These are phyloP conservation scores for Melanotaenia maccullochi DNA, from an alignment of 2,797 vertebrate genomes.

Conservation along the genomic window DNA sequence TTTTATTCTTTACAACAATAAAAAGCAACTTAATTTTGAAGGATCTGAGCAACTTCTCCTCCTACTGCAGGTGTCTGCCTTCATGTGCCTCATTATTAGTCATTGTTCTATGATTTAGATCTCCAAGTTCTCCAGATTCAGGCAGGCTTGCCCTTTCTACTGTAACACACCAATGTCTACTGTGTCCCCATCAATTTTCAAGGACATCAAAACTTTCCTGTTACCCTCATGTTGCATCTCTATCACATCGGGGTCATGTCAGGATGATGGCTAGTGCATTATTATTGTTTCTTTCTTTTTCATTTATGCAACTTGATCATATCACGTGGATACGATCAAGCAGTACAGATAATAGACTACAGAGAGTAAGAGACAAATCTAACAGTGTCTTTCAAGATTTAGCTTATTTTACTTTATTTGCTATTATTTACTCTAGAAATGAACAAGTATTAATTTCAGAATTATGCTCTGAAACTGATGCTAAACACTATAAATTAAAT, in stretches of 20 bases:
- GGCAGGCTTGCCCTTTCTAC: not conserved
- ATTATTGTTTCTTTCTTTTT: not conserved
- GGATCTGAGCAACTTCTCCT: not conserved
- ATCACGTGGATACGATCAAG: not conserved
- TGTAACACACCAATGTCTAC: not conserved
- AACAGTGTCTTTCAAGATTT: not conserved
- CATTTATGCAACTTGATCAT: not conserved
- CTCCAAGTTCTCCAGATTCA: not conserved
- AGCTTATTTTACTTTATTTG: no score
- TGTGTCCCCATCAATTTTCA: not conserved
- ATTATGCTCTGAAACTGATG: not conserved
- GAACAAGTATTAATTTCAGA: not conserved
- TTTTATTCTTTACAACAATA: no score
- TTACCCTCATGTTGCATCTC: not conserved
- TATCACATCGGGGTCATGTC: not conserved
- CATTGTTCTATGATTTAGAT: conserved; percentile 3
- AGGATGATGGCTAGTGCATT: not conserved
- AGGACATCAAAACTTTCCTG: not conserved
- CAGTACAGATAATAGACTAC: not conserved
- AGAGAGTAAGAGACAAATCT: not conserved
- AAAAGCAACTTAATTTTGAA: not conserved
- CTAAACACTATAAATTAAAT: not conserved
- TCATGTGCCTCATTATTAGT: not conserved
- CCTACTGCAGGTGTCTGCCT: not conserved
- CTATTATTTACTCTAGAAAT: not conserved